Evolutionary conservation across 2,797 vertebrate species (phyloP).

Genomic region (Neopelma chrysocephalum): DNA sequence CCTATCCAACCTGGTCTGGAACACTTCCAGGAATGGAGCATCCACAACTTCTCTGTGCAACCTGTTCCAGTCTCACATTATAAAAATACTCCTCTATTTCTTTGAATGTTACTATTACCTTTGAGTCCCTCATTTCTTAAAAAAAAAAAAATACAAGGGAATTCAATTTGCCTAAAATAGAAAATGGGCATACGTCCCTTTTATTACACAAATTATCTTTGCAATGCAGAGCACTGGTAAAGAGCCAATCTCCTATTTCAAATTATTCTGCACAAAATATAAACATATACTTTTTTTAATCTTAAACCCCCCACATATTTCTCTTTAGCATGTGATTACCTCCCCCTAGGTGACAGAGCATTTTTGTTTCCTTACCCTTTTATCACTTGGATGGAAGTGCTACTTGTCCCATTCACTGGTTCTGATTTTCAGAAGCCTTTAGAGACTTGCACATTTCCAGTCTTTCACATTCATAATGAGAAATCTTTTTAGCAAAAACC

Average conservation of each 20-base stretch:
- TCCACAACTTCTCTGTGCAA: not conserved
- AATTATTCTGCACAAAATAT: not conserved
- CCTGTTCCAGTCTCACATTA: not conserved
- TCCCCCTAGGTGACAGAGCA: accelerated
- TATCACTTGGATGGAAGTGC: not conserved
- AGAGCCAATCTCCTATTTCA: not conserved
- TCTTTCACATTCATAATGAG: not conserved
- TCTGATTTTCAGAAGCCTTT: not conserved
- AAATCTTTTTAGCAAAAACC: not conserved
- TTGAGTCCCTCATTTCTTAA: not conserved
- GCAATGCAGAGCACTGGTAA: not conserved
- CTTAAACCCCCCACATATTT: not conserved
- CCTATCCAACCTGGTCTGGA: not conserved
- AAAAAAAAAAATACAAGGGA: not conserved
- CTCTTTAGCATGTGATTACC: not conserved
- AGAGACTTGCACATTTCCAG: not conserved
- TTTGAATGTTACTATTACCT: not conserved
- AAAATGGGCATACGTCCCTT: not conserved
- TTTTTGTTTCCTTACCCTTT: not conserved
- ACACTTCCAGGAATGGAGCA: not conserved
- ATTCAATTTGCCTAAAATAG: not conserved
- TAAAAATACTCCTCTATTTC: not conserved
- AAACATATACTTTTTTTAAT: not conserved
- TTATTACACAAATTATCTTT: not conserved
- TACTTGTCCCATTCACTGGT: not conserved